Evolutionary conservation across 2,888 invertebrate genomes (phyloP).

Genomic region (Cheilosia urbana): DNA sequence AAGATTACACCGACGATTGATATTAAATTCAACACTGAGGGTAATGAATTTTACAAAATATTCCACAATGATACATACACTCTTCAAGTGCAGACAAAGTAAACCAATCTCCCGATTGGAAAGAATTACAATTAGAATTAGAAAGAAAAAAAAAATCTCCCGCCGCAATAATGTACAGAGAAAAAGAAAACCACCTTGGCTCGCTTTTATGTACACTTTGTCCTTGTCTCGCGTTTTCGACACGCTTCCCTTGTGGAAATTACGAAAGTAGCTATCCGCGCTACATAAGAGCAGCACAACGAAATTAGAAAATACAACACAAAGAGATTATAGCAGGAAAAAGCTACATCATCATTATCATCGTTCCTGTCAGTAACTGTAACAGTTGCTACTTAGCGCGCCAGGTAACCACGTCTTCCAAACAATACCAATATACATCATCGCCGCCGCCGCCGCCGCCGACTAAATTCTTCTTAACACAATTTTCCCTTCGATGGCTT

Average conservation of each 20-base stretch:
- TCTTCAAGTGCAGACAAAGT: conserved; percentile 36
- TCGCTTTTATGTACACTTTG: conserved; percentile 1
- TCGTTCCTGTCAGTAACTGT: conserved; percentile 31
- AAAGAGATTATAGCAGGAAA: background rate
- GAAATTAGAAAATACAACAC: conserved; percentile 14
- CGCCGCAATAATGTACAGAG: background rate
- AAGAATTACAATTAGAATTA: no score
- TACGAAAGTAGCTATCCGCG: conserved; percentile 8
- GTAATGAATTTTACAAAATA: conserved; percentile 30
- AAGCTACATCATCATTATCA: conserved; percentile 39
- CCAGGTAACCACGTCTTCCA: conserved; percentile 21
- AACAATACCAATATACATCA: background rate
- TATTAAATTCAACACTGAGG: conserved; percentile 37
- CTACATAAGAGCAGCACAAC: conserved; percentile 2
- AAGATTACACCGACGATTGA: background rate
- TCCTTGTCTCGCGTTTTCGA: conserved; percentile 9
- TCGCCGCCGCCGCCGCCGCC: background rate
- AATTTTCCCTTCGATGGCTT: conserved; percentile 54
- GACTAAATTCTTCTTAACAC: conserved; percentile 48
- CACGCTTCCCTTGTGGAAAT: conserved; percentile 21
- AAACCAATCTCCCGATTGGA: conserved; percentile 51
- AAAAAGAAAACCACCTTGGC: conserved; percentile 1
- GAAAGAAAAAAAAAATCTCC: conserved; percentile 25
- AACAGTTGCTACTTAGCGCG: conserved; percentile 16
- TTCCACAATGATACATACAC: conserved; percentile 41